These are phyloP conservation scores for Kryptopterus vitreolus DNA, from an alignment of 2,797 vertebrate genomes.

Conservation along the genomic window DNA sequence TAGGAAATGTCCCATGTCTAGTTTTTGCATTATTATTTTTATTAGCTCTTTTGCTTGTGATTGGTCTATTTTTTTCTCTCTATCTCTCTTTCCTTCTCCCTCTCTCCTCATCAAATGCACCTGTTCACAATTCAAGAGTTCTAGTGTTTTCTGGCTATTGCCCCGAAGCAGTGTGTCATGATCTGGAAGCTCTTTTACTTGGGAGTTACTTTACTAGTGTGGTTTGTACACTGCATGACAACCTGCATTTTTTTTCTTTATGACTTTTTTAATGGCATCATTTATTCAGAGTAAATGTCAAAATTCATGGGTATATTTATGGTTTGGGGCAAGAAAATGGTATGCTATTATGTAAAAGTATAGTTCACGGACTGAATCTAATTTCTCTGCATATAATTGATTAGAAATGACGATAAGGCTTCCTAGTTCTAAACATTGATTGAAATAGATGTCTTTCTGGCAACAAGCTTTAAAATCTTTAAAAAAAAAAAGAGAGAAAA, in stretches of 20 bases:
- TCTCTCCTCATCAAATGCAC: background rate
- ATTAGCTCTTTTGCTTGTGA: background rate
- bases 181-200: background rate
- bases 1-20: no score
- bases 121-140: slow-evolving; percentile 8
- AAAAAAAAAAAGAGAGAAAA: background rate
- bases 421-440: background rate
- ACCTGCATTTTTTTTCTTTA: background rate
- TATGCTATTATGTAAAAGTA: background rate
- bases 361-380: no score
- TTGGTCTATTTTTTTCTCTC: background rate
- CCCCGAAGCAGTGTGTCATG: background rate
- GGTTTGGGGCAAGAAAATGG: background rate
- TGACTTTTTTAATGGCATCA: no score
- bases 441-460: background rate
- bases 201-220: background rate
- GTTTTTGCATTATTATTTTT: no score
- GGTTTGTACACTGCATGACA: background rate
- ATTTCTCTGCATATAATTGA: background rate
- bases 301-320: background rate
- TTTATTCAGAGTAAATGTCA: background rate
- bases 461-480: background rate
- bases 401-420: no score
- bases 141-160: background rate
- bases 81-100: background rate